Base-by-base conservation (phyloP, 2,113 vertebrate genomes). In the Semicossyphus pulcher region DNA sequence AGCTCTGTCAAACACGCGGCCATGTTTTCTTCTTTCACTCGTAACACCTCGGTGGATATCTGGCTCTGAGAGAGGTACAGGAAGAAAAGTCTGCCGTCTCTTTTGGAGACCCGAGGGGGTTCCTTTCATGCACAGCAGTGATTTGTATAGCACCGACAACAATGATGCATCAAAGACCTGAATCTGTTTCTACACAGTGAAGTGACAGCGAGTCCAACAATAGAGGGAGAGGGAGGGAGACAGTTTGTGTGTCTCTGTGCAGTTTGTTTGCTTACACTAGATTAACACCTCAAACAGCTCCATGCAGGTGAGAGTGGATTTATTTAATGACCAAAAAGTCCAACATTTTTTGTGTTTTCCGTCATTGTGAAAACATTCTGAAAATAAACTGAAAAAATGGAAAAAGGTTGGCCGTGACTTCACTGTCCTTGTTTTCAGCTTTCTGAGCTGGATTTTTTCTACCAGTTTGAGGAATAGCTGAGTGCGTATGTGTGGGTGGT, bases 91-190 rank as follows among this genome's bases (percentile, higher is more conserved):
- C 53, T 68, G 72, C 72, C 51, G 64, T 78, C n/a, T 79, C 49
- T 78, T 80, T 80, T 76, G 21, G 41, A 72, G 76, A 77, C 83
- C 79, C 56, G 44, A 47, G 81, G 85, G 75, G 83, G 49, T 81
- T 81, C 66, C 42, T 87, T 87, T 92, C 85, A 90, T 78, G 85
- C 78, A 51, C 75, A 58, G 83, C 60, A 62, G 73, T 86, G 86
- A 88, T 93, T 91, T 89, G 76, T 83, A 89, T 87, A 87, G 85
- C 67, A 67, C 73, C 41, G 42, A 63, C 51, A 58, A 51, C n/a
- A n/a, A n/a, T n/a, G n/a, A n/a, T n/a, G n/a, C n/a, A n/a, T n/a
- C n/a, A n/a, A n/a, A n/a, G n/a, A n/a, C n/a, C n/a, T n/a, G n/a
- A n/a, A n/a, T n/a, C n/a, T n/a, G n/a, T n/a, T n/a, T n/a, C n/a